Evolutionary conservation across 1,140 invertebrate species (phyloP).

Genomic region (Periplaneta americana): DNA sequence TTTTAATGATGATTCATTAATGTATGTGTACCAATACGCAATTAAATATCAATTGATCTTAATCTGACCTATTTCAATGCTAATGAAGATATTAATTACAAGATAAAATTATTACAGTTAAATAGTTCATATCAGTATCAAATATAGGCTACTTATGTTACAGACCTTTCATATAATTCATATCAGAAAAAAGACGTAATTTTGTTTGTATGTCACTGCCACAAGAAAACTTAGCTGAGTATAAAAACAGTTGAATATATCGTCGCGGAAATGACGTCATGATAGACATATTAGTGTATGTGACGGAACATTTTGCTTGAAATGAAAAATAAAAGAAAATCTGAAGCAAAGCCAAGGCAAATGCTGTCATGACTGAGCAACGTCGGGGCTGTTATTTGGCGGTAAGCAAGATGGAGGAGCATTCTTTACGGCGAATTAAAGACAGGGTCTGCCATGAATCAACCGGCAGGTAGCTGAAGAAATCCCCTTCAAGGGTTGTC

Average conservation of each 20-base stretch:
- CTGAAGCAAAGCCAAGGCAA: neutral
- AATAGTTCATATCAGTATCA: too few species aligned
- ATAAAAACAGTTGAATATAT: neutral
- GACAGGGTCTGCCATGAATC: neutral
- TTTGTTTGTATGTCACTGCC: neutral
- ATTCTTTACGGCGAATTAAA: neutral
- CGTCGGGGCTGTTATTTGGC: too few species aligned
- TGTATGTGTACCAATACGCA: too few species aligned
- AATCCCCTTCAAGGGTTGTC: neutral
- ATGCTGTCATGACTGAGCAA: neutral
- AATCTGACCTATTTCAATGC: too few species aligned
- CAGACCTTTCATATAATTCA: too few species aligned
- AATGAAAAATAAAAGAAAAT: neutral
- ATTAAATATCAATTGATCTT: too few species aligned
- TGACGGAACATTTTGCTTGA: neutral
- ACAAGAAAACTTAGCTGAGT: neutral
- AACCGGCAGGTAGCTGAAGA: neutral
- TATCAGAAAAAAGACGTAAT: too few species aligned
- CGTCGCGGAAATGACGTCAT: neutral
- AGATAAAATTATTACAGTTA: too few species aligned
- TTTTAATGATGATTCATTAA: too few species aligned
- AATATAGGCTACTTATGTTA: too few species aligned
- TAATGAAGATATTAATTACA: too few species aligned
- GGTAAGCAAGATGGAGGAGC: neutral
- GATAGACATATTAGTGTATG: neutral